phyloP scores from a whole-genome alignment of 2,797 vertebrate genomes.

The Karalla daura region DNA sequence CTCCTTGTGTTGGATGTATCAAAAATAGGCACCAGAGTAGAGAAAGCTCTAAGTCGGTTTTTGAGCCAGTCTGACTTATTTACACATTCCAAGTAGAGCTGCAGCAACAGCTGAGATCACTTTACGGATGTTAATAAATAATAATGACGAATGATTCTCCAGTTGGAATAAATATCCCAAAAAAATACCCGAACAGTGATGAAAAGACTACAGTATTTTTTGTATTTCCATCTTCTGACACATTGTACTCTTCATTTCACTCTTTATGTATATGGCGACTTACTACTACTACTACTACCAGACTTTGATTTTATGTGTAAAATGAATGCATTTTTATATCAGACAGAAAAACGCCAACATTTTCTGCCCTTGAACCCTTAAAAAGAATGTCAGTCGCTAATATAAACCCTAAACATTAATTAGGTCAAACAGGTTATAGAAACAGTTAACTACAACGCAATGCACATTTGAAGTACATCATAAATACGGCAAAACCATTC shows the following conservation, averaged over 20 bases:
- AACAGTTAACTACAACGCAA: no score
- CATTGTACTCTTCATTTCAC: no score
- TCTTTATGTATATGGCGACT: no score
- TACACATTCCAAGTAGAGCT: not conserved
- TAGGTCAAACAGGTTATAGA: no score
- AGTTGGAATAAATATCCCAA: not conserved
- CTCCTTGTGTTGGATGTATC: not conserved
- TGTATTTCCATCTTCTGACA: not conserved
- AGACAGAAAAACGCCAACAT: not conserved
- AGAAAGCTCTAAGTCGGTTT: not conserved
- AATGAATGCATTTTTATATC: not conserved
- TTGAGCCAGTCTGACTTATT: not conserved
- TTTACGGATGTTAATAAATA: not conserved
- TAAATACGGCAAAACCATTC: no score
- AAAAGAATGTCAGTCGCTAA: not conserved
- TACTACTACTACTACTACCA: no score
- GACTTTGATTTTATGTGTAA: not conserved
- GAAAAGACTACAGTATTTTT: not conserved
- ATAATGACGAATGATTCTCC: not conserved
- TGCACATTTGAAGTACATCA: no score
- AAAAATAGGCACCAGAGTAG: not conserved
- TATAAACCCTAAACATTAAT: not conserved
- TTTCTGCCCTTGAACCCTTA: not conserved
- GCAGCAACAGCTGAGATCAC: not conserved
- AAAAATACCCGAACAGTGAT: not conserved